These are phyloP conservation scores for Chondrilla cf. caribensis DNA, from an alignment of 37 sponge, comb jelly and placozoan species.

Conservation along the genomic window DNA sequence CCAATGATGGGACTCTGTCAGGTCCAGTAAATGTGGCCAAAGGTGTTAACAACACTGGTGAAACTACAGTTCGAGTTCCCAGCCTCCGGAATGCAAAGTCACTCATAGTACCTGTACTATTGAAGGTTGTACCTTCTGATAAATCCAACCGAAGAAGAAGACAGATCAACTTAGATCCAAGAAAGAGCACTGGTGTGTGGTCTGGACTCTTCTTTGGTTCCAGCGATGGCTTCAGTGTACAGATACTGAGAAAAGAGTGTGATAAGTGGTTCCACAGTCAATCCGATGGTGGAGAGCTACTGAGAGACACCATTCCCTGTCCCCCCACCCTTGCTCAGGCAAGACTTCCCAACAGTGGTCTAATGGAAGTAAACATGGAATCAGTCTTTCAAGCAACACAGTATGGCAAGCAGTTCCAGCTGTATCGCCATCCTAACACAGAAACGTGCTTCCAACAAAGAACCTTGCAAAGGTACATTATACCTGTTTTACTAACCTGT, in stretches of 20 bases:
- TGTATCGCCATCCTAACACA: not conserved
- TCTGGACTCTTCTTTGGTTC: not conserved
- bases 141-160: not conserved
- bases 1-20: not conserved
- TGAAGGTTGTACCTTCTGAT: not conserved
- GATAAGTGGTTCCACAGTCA: not conserved
- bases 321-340: conserved; percentile 25
- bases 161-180: not conserved
- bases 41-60: conserved; percentile 1
- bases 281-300: not conserved
- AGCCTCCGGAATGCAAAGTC: not conserved
- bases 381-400: not conserved
- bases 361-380: not conserved
- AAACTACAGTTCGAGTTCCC: not conserved
- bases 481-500: no score
- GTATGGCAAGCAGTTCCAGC: not conserved
- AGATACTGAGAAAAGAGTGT: not conserved
- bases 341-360: conserved; percentile 11
- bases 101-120: not conserved
- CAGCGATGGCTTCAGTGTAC: not conserved
- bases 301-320: not conserved
- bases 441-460: conserved; percentile 11
- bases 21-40: not conserved
- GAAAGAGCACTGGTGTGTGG: not conserved
- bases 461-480: not conserved